Conservation (phyloP, 1,140 invertebrate species). For the Leptopilina boulardi region DNA sequence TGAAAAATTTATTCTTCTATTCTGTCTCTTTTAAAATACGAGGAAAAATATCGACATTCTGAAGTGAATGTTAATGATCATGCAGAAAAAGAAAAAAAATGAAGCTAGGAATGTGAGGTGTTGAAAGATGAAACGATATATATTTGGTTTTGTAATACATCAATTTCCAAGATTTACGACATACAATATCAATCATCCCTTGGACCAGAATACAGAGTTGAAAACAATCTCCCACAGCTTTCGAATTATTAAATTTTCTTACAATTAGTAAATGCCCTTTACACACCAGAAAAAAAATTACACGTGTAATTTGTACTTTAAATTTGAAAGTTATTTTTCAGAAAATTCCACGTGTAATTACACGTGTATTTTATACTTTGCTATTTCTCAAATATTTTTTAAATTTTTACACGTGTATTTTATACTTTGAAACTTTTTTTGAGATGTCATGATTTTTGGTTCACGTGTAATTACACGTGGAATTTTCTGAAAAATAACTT, state of each 20-base stretch:
- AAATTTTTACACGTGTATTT: too few species aligned
- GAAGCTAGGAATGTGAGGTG: background rate
- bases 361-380: too few species aligned
- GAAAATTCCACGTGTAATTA: too few species aligned
- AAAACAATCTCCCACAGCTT: background rate
- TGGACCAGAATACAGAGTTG: background rate
- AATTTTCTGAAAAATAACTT: too few species aligned
- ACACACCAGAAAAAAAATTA: too few species aligned
- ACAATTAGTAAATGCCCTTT: background rate
- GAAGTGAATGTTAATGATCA: background rate
- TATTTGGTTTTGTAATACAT: background rate
- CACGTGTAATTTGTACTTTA: too few species aligned
- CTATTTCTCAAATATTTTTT: too few species aligned
- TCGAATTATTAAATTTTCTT: background rate
- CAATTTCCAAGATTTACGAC: background rate
- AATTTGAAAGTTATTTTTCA: too few species aligned
- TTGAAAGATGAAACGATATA: background rate
- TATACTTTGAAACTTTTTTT: too few species aligned
- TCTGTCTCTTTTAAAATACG: background rate
- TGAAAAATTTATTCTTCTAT: background rate
- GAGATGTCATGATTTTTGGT: too few species aligned
- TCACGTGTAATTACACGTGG: too few species aligned
- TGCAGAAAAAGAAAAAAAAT: background rate
- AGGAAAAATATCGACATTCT: background rate
- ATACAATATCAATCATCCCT: constrained; percentile 2